phyloP scores from a whole-genome alignment of 2,113 vertebrate genomes.

The Eidolon helvum region DNA sequence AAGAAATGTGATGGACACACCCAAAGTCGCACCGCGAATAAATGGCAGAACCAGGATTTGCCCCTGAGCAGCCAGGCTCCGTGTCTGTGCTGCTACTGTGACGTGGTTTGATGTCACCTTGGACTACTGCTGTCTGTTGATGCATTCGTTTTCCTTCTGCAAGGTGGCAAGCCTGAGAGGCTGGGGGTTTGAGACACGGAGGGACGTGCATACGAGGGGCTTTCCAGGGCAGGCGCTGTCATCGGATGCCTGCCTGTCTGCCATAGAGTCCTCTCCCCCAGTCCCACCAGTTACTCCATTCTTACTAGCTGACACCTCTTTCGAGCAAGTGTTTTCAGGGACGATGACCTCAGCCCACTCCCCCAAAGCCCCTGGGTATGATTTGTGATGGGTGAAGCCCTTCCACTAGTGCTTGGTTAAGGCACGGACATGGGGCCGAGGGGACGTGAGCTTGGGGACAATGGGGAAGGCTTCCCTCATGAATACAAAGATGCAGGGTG shows the following conservation, averaged over 20 bases:
- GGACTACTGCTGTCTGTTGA: too few species aligned
- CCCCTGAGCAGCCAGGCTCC: background rate
- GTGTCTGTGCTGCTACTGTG: accelerated
- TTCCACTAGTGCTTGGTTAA: too few species aligned
- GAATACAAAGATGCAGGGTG: too few species aligned
- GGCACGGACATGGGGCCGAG: too few species aligned
- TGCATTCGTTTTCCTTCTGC: background rate
- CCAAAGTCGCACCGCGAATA: too few species aligned
- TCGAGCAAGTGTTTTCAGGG: background rate
- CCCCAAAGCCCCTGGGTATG: too few species aligned
- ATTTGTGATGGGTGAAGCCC: too few species aligned
- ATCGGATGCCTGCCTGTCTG: too few species aligned
- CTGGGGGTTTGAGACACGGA: background rate
- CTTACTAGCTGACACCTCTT: background rate
- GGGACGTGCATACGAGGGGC: accelerated
- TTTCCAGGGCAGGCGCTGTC: background rate
- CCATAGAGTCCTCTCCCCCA: background rate
- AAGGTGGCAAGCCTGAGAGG: background rate
- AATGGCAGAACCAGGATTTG: background rate
- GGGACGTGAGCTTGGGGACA: too few species aligned
- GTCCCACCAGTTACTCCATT: accelerated
- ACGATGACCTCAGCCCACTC: background rate
- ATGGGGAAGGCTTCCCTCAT: too few species aligned
- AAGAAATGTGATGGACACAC: background rate
- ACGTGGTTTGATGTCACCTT: accelerated